phyloP scores from a whole-genome alignment of 2,113 vertebrate genomes.

The Leiothrix lutea region DNA sequence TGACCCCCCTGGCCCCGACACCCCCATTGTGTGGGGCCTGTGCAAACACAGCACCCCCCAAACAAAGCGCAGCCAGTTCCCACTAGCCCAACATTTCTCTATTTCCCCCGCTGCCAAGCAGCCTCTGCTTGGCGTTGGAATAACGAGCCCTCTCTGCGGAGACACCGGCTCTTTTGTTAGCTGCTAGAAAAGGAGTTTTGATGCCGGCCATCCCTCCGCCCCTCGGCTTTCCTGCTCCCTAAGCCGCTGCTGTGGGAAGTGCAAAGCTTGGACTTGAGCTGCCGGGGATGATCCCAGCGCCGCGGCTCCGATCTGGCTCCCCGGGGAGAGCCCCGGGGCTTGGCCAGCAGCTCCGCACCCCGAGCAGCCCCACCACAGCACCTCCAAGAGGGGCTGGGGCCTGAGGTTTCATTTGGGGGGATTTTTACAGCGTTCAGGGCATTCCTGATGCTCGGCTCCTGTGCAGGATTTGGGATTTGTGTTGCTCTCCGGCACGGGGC shows the following conservation, averaged over 20 bases:
- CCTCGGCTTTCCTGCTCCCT: not conserved
- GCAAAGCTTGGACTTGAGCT: not conserved
- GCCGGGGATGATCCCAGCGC: not conserved
- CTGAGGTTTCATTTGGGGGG: not conserved
- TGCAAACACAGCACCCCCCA: conserved; percentile 15
- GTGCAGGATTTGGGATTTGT: not conserved
- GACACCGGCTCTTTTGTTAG: conserved; percentile 32
- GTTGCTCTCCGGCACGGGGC: accelerated
- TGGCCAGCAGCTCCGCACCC: not conserved
- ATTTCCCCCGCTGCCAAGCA: conserved; percentile 68
- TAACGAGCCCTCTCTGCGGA: not conserved
- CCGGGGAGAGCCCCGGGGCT: not conserved
- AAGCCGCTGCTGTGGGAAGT: not conserved
- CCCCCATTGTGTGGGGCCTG: not conserved
- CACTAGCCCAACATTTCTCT: conserved; percentile 68
- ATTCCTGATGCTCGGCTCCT: not conserved
- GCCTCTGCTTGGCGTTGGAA: conserved; percentile 47
- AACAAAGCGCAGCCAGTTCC: conserved; percentile 55
- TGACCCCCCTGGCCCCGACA: not conserved
- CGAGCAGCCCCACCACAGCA: not conserved
- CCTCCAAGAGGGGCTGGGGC: not conserved
- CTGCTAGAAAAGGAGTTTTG: not conserved
- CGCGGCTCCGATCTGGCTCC: not conserved
- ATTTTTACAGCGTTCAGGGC: not conserved
- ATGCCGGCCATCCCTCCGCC: not conserved